Percentiles rank a stretch among this genome's conserved stretches.
phyloP scores from a whole-genome alignment of 2,797 vertebrate genomes.

The Dendrocincla tyrannina region DNA sequence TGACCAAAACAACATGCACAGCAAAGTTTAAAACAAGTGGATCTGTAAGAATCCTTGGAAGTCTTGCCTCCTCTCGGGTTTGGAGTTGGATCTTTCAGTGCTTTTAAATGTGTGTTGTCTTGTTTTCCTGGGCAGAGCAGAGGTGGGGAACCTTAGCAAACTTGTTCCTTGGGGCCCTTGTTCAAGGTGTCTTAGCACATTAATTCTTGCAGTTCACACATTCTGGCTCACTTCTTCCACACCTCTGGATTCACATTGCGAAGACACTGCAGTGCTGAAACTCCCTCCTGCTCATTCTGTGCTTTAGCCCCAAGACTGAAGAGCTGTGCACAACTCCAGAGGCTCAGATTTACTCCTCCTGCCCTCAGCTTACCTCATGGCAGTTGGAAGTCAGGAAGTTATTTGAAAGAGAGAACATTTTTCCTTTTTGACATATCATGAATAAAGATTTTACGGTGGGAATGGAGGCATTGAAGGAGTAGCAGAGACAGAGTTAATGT shows the following conservation, averaged over 20 bases:
- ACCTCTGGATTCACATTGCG: background rate
- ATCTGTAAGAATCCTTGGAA: background rate
- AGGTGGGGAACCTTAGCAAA: background rate
- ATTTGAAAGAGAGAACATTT: background rate
- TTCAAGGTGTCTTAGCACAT: background rate
- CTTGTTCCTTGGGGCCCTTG: background rate
- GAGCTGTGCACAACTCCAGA: background rate
- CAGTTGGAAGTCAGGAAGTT: background rate
- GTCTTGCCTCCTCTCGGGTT: background rate
- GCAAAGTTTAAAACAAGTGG: background rate
- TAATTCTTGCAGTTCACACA: background rate
- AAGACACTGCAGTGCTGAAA: background rate
- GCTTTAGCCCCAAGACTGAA: background rate
- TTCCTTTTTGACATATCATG: fast-evolving
- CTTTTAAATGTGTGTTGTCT: background rate
- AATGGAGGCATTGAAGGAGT: background rate
- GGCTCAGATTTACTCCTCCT: background rate
- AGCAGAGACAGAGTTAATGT: background rate
- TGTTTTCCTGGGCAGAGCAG: background rate
- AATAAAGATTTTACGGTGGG: background rate
- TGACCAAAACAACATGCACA: background rate
- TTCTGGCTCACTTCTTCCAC: background rate
- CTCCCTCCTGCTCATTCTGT: background rate
- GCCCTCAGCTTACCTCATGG: background rate
- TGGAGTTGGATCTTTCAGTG: background rate